Percentiles rank a stretch among this genome's conserved stretches.
Conservation (phyloP, 2,888 invertebrate species). For the Dynastes hyllus region DNA sequence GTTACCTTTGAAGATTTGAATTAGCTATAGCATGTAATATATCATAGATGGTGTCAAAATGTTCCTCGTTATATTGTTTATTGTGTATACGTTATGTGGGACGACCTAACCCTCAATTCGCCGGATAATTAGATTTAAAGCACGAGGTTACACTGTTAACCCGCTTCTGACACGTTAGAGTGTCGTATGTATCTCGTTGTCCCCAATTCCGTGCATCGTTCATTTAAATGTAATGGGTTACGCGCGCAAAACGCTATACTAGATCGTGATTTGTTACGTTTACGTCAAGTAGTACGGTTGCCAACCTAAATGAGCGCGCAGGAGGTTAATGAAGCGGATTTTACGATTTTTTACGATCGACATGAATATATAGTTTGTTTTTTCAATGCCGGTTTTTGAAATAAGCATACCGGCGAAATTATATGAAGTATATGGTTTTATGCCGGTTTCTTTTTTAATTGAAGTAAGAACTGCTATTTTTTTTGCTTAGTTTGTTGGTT, state of each 20-base stretch:
- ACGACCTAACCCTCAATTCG: slow-evolving; percentile 22
- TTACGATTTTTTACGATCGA: slow-evolving; percentile 7
- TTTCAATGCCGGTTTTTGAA: too few relatives aligned
- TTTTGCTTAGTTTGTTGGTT: too few relatives aligned
- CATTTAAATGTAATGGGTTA: slow-evolving; percentile 36
- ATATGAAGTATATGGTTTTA: too few relatives aligned
- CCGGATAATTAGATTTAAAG: slow-evolving; percentile 21
- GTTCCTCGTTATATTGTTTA: not conserved
- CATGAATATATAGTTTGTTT: not conserved
- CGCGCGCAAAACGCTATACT: slow-evolving; percentile 18
- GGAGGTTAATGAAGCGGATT: slow-evolving; percentile 6
- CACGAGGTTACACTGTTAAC: slow-evolving; percentile 15
- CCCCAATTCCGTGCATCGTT: slow-evolving; percentile 1
- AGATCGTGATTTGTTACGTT: slow-evolving; percentile 33
- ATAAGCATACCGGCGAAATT: too few relatives aligned
- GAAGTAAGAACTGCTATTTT: too few relatives aligned
- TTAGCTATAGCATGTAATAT: too few relatives aligned
- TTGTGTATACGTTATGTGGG: not conserved
- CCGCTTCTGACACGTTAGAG: not conserved
- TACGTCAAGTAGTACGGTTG: slow-evolving; percentile 26
- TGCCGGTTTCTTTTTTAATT: too few relatives aligned
- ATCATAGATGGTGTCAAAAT: too few relatives aligned
- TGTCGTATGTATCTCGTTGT: not conserved
- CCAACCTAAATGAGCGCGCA: slow-evolving; percentile 24
- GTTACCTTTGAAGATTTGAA: not conserved